phyloP scores from a whole-genome alignment of 2,113 vertebrate genomes.

The Martes martes region DNA sequence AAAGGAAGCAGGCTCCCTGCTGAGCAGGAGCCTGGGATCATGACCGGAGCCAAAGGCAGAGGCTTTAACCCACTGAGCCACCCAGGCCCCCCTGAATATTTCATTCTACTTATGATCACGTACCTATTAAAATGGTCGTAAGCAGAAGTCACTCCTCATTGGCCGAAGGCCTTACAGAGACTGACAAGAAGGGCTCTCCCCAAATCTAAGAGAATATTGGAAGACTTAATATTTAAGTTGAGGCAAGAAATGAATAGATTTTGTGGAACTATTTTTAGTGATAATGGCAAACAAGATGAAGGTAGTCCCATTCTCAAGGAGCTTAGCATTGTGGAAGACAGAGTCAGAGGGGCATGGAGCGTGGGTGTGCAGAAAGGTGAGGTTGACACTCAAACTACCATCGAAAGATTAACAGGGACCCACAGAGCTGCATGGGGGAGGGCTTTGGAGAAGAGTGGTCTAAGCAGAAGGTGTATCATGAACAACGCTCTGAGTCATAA shows the following conservation, averaged over 20 bases:
- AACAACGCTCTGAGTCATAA: neutral
- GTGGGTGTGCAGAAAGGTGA: rapidly evolving
- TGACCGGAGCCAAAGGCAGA: too few species aligned
- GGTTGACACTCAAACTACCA: rapidly evolving
- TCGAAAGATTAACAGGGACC: rapidly evolving
- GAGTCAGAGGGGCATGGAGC: rapidly evolving
- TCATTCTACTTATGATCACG: neutral
- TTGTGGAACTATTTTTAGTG: neutral
- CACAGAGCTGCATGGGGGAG: neutral
- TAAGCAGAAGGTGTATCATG: neutral
- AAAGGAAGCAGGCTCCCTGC: too few species aligned
- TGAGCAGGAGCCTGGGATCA: too few species aligned
- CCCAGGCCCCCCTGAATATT: neutral
- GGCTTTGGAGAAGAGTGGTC: neutral
- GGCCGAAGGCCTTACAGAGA: neutral
- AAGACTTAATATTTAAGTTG: neutral
- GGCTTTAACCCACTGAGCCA: too few species aligned
- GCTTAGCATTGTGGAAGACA: neutral
- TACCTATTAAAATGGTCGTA: neutral
- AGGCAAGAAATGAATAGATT: neutral
- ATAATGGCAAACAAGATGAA: neutral
- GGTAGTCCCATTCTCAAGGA: neutral
- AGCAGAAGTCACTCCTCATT: neutral
- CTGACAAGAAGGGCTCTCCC: neutral
- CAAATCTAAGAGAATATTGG: neutral